Evolutionary conservation across 1,140 invertebrate genomes (phyloP).

Genomic region (Aphaenogaster ashmeadi): DNA sequence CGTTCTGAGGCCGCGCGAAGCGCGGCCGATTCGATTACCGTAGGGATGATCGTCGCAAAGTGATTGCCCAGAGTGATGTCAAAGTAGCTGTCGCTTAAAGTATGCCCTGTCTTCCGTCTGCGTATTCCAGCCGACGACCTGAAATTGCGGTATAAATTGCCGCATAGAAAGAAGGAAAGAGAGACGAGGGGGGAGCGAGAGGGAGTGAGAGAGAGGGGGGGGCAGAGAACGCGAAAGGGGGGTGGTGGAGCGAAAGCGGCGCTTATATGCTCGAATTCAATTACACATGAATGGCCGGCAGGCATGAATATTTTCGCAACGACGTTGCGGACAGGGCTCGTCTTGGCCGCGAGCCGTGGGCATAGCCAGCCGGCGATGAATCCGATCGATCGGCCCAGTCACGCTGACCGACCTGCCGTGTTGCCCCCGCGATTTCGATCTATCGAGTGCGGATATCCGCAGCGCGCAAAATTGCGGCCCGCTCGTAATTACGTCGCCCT

Average conservation of each 20-base stretch:
- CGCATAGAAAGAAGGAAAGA: slow-evolving; percentile 37
- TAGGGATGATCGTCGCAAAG: not conserved
- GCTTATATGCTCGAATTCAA: slow-evolving; percentile 62
- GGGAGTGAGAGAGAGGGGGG: not conserved
- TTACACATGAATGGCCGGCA: slow-evolving; percentile 51
- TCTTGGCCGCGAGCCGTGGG: slow-evolving; percentile 23
- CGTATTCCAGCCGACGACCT: slow-evolving; percentile 33
- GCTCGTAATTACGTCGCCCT: slow-evolving; percentile 54
- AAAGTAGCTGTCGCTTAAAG: slow-evolving; percentile 33
- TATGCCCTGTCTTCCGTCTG: not conserved
- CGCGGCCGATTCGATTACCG: not conserved
- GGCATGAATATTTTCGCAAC: slow-evolving; percentile 65
- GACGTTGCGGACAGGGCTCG: slow-evolving; percentile 45
- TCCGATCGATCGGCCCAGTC: slow-evolving; percentile 46
- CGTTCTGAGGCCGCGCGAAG: not conserved
- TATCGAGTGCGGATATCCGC: slow-evolving; percentile 62
- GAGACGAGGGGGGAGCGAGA: not conserved
- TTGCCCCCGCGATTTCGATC: slow-evolving; percentile 33
- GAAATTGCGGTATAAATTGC: slow-evolving; percentile 57
- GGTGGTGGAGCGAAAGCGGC: not conserved
- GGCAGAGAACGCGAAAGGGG: not conserved
- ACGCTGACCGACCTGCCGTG: slow-evolving; percentile 31
- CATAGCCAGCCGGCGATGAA: slow-evolving; percentile 40
- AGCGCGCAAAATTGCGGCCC: slow-evolving; percentile 51
- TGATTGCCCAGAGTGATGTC: not conserved